Percentiles rank a stretch among this genome's conserved stretches.
Conservation (phyloP, 37 sponge, comb jelly and placozoan species). For the Aphrocallistes beatrix region DNA sequence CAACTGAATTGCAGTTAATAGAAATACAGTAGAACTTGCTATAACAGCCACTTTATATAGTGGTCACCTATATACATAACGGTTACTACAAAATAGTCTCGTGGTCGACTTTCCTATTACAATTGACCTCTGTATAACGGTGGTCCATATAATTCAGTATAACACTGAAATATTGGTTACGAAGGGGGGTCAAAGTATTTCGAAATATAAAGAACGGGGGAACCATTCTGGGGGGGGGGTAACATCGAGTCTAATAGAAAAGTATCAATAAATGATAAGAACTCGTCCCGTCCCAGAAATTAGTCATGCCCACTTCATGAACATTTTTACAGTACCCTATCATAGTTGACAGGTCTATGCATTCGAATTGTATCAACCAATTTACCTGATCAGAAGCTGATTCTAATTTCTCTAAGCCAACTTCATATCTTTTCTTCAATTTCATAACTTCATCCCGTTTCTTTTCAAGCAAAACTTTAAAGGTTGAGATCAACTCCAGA, state of each 20-base stretch:
- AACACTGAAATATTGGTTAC: too few relatives aligned
- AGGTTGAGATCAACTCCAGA: conserved; percentile 90
- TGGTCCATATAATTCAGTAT: too few relatives aligned
- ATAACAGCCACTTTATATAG: too few relatives aligned
- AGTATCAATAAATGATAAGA: neutral
- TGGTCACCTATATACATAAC: too few relatives aligned
- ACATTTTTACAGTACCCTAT: neutral
- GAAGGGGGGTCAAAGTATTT: too few relatives aligned
- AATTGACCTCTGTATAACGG: too few relatives aligned
- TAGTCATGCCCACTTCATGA: neutral
- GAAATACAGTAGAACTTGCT: too few relatives aligned
- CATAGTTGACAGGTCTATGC: neutral
- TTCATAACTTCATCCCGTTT: conserved; percentile 83
- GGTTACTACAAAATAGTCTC: too few relatives aligned
- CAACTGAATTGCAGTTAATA: too few relatives aligned
- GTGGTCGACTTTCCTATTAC: too few relatives aligned
- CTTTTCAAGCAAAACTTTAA: conserved; percentile 79
- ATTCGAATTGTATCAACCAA: neutral
- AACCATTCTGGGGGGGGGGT: neutral
- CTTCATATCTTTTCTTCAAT: conserved; percentile 74
- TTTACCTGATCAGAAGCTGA: conserved; percentile 68
- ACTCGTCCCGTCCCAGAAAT: too few relatives aligned
- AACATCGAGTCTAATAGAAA: neutral
- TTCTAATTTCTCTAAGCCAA: conserved; percentile 86
- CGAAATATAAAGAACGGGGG: too few relatives aligned